Conservation (phyloP, 1,140 invertebrate genomes). For the Leptoteleia sp. region DNA sequence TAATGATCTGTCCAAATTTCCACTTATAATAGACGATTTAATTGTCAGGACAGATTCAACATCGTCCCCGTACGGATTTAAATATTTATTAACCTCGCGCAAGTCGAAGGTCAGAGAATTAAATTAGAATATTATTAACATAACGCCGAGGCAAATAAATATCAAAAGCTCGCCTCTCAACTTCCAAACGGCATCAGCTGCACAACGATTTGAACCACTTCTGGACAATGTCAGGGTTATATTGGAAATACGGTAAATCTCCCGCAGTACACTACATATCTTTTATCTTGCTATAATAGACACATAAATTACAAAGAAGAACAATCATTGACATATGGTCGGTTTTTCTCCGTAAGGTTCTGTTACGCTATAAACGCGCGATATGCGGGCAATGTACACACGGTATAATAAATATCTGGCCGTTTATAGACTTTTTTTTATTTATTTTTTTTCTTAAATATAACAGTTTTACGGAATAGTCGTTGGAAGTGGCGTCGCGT, state of each 20-base stretch:
- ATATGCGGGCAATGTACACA: slow-evolving; percentile 18
- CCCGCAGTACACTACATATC: slow-evolving; percentile 26
- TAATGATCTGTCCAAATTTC: slow-evolving; percentile 16
- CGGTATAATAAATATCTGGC: slow-evolving; percentile 30
- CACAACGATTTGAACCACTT: slow-evolving; percentile 7
- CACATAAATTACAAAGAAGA: slow-evolving; percentile 32
- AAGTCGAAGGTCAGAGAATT: no score
- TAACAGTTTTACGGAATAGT: slow-evolving; percentile 2
- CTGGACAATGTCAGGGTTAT: slow-evolving; percentile 14
- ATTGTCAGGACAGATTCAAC: no score
- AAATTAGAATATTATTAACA: slow-evolving; percentile 7
- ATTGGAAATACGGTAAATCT: slow-evolving; percentile 37
- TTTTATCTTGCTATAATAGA: slow-evolving; percentile 46
- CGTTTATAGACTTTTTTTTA: no score
- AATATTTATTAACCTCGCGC: no score
- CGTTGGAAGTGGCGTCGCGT: neutral
- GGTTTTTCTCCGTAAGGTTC: slow-evolving; percentile 31
- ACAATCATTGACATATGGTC: slow-evolving; percentile 45
- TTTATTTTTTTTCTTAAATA: slow-evolving; percentile 3
- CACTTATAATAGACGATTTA: neutral
- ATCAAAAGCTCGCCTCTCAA: neutral
- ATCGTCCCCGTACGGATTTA: no score
- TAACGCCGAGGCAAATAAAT: slow-evolving; percentile 1
- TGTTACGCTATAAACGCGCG: neutral
- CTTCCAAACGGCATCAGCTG: slow-evolving; percentile 2